Conservation (phyloP, 2,797 vertebrate genomes). For the Pogonophryne albipinna region DNA sequence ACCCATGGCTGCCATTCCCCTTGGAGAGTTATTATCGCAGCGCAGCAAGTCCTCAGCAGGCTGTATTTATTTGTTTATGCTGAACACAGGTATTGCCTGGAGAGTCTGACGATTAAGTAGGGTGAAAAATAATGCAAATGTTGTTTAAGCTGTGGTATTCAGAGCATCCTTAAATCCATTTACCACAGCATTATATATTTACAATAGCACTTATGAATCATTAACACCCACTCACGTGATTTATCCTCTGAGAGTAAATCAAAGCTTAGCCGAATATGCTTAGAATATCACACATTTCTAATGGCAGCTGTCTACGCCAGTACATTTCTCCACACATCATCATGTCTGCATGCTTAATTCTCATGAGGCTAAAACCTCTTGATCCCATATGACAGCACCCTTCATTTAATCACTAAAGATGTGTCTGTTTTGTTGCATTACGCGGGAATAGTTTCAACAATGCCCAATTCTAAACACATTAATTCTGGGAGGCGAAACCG, state of each 20-base stretch:
- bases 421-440: conserved; percentile 4
- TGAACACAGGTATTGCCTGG: conserved; percentile 49
- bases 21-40: conserved; percentile 41
- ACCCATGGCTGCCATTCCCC: conserved; percentile 24
- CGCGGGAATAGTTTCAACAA: conserved; percentile 3
- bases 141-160: conserved; percentile 62
- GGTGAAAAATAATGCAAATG: conserved; percentile 31
- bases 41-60: conserved; percentile 52
- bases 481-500: conserved; percentile 12
- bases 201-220: conserved; percentile 74
- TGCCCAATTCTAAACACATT: neutral
- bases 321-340: conserved; percentile 22
- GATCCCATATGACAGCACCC: conserved; percentile 30
- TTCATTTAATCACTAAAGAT: conserved; percentile 8
- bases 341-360: conserved; percentile 23
- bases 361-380: conserved; percentile 20
- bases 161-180: conserved; percentile 57
- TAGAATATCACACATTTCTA: conserved; percentile 54
- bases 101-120: conserved; percentile 53
- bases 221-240: conserved; percentile 56
- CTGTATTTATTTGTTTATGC: conserved; percentile 50
- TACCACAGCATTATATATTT: conserved; percentile 68
- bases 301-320: conserved; percentile 26
- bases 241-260: conserved; percentile 59
- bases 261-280: conserved; percentile 59